Conservation (phyloP, 2,797 vertebrate genomes). For the Arrhamphus sclerolepis region DNA sequence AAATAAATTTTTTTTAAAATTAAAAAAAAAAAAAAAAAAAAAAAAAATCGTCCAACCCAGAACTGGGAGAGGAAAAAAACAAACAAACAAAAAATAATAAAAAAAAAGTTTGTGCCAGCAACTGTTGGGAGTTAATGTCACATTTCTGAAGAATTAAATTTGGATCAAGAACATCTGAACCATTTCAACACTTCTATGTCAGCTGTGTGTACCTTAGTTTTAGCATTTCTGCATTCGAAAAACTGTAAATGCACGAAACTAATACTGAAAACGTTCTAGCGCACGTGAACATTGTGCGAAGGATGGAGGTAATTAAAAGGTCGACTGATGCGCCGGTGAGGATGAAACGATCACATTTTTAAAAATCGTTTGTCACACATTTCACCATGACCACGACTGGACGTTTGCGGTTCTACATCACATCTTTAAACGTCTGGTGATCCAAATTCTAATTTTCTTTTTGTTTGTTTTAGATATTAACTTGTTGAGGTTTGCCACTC, state of each 20-base stretch:
- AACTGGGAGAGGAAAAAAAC: conserved; percentile 1
- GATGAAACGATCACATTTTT: conserved; percentile 21
- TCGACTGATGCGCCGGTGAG: conserved; percentile 2
- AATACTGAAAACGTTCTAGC: not conserved
- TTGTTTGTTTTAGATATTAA: too few species aligned
- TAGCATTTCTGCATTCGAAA: conserved; percentile 7
- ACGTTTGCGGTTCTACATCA: too few species aligned
- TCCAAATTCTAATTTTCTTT: too few species aligned
- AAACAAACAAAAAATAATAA: conserved; percentile 34
- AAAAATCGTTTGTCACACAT: conserved; percentile 44
- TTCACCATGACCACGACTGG: not conserved
- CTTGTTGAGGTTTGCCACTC: too few species aligned
- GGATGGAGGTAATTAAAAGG: conserved; percentile 19
- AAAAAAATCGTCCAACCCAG: conserved; percentile 55
- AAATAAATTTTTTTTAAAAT: conserved; percentile 29
- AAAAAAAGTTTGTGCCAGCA: conserved; percentile 45
- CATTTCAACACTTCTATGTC: not conserved
- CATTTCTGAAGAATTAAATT: conserved; percentile 28
- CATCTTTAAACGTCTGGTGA: too few species aligned
- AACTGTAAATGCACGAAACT: not conserved
- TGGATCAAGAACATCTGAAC: conserved; percentile 45
- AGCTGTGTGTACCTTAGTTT: conserved; percentile 11
- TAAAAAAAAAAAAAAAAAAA: not conserved
- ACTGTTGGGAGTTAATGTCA: conserved; percentile 37
- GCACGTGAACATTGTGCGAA: conserved; percentile 9